These are phyloP conservation scores for Agrochola lychnidis DNA, from an alignment of 2,888 invertebrate species.

Conservation along the genomic window DNA sequence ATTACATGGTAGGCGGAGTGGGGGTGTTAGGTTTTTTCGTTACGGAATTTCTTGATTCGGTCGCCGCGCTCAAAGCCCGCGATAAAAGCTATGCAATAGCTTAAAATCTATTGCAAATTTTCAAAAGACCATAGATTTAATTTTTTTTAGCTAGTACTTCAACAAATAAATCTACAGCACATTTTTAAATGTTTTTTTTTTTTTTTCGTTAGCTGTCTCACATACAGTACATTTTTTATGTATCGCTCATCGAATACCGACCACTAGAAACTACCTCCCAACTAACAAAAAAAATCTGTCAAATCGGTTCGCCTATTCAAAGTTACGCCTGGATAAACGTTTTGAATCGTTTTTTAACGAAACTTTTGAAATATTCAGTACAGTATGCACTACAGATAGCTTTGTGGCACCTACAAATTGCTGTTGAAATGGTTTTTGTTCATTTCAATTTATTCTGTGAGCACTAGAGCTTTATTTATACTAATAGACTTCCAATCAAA, in stretches of 20 bases:
- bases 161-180: not conserved
- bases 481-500: not conserved
- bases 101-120: not conserved
- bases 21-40: too few species aligned
- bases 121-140: not conserved
- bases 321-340: slow-evolving; percentile 70
- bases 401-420: slow-evolving; percentile 62
- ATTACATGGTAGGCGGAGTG: too few species aligned
- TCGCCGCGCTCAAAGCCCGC: too few species aligned
- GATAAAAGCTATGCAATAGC: too few species aligned
- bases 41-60: too few species aligned
- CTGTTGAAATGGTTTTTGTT: slow-evolving; percentile 57
- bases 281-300: slow-evolving; percentile 57
- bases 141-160: not conserved
- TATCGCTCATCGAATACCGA: slow-evolving; percentile 30
- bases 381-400: slow-evolving; percentile 55
- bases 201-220: not conserved
- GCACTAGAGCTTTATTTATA: not conserved
- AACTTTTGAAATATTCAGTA: slow-evolving; percentile 64
- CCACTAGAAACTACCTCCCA: slow-evolving; percentile 45
- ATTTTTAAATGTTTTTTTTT: not conserved
- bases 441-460: slow-evolving; percentile 42
- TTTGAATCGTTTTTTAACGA: slow-evolving; percentile 69
- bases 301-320: slow-evolving; percentile 66
- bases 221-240: not conserved